Evolutionary conservation across 2,888 invertebrate genomes (phyloP).

Genomic region (Meghimatium bilineatum): DNA sequence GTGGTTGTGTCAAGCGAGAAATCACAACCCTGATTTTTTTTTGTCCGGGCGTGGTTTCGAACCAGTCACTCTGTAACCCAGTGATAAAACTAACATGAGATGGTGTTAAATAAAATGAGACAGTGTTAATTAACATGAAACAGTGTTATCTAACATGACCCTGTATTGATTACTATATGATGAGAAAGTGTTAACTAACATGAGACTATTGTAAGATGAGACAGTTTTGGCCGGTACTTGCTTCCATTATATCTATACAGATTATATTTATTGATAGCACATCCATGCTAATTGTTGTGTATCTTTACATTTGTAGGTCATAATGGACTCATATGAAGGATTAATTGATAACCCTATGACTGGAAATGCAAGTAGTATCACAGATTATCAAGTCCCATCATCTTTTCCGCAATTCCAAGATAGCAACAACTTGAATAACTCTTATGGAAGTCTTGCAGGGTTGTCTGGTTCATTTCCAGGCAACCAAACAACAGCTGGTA

Average conservation of each 20-base stretch:
- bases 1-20: too few relatives aligned
- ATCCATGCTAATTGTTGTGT: not conserved
- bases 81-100: too few relatives aligned
- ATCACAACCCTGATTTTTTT: too few relatives aligned
- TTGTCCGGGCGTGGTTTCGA: too few relatives aligned
- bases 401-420: slow-evolving; percentile 40
- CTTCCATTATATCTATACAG: not conserved
- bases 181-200: too few relatives aligned
- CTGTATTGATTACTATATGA: too few relatives aligned
- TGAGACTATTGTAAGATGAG: too few relatives aligned
- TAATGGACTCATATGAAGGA: slow-evolving; percentile 45
- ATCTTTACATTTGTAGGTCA: not conserved
- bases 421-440: slow-evolving; percentile 13
- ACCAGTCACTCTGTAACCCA: too few relatives aligned
- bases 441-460: slow-evolving; percentile 36
- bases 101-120: too few relatives aligned
- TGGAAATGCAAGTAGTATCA: slow-evolving; percentile 7
- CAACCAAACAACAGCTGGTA: slow-evolving; percentile 12
- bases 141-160: too few relatives aligned
- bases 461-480: slow-evolving; percentile 33
- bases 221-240: not conserved
- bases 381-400: slow-evolving; percentile 34
- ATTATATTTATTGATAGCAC: not conserved
- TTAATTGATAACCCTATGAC: slow-evolving; percentile 39
- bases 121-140: too few relatives aligned